phyloP scores from a whole-genome alignment of 2,113 vertebrate genomes.

The Python bivittatus region DNA sequence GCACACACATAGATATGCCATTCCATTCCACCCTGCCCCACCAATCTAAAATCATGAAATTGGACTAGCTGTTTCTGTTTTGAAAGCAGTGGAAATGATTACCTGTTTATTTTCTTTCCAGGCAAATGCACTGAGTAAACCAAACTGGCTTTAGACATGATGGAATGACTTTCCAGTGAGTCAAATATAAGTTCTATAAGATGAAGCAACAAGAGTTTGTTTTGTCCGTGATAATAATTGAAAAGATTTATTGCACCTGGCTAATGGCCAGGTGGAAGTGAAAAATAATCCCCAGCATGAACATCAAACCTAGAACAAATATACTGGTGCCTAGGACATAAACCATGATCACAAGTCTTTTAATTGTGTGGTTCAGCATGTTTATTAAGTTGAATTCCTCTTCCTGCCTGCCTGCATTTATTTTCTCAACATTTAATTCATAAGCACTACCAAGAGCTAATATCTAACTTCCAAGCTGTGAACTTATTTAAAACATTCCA shows the following conservation, averaged over 20 bases:
- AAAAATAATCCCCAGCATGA: not conserved
- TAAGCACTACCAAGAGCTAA: conserved; percentile 35
- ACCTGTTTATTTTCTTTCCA: conserved; percentile 70
- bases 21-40: not conserved
- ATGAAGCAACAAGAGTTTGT: conserved; percentile 63
- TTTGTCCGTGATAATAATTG: conserved; percentile 67
- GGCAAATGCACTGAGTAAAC: conserved; percentile 61
- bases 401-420: conserved; percentile 36
- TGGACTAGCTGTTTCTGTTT: conserved; percentile 59
- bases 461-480: conserved; percentile 34
- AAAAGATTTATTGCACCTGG: conserved; percentile 64
- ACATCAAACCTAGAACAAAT: conserved; percentile 12
- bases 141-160: conserved; percentile 66
- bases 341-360: not conserved
- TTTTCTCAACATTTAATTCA: conserved; percentile 45
- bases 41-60: conserved; percentile 25
- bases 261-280: conserved; percentile 35
- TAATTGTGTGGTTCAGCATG: conserved; percentile 24
- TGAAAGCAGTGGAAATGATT: conserved; percentile 65
- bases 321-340: not conserved
- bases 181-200: conserved; percentile 64
- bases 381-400: conserved; percentile 42
- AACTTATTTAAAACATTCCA: conserved; percentile 42
- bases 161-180: conserved; percentile 69
- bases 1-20: not conserved